Base-by-base conservation (phyloP, 1,140 invertebrate species). In the Acarapis woodi region DNA sequence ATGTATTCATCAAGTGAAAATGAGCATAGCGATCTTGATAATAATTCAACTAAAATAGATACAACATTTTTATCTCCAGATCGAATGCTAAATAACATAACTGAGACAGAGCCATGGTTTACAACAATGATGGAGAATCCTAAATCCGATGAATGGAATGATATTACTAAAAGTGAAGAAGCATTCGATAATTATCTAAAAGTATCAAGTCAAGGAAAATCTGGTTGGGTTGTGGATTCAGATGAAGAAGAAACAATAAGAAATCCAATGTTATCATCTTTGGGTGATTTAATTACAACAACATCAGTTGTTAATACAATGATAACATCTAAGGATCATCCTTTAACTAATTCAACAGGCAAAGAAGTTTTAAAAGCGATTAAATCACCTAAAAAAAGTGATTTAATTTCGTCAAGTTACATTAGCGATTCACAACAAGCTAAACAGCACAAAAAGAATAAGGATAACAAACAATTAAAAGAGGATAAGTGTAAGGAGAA, bases 231-330 rank as follows among this genome's bases (percentile, higher is more conserved):
- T 16, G 9, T 19, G 33, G 25, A 15, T 35, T 9, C 22, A 32
- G 14, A 42, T 39, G 22, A 38, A 25, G 15, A 39, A 42, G 36
- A 42, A 42, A 29, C 38, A 42, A 31, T 39, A 42, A 31, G 20
- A 18, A 6, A 42, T 42, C 41, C n/a, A 26, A 28, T 9, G 25
- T 8, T 14, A 14, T 8, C 31, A n/a, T 9, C 16, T 6, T 8
- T 8, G 15, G 6, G 18, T n/a, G 5, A 35, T 18, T 4, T 4
- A 35, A 35, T 6, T 14, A 19, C 10, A 15, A 9, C 33, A 14
- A 15, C 25, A 28, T 9, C 8, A 28, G 25, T 28, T 8, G 8
- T 28, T 9, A 28, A 14, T 9, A 14, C 25, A 28, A 28, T 8
- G 25, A 28, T 9, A 28, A 28, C n/a, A n/a, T n/a, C n/a, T n/a